Evolutionary conservation across 2,888 invertebrate species (phyloP).

Genomic region (Alloscopus bannaensis): DNA sequence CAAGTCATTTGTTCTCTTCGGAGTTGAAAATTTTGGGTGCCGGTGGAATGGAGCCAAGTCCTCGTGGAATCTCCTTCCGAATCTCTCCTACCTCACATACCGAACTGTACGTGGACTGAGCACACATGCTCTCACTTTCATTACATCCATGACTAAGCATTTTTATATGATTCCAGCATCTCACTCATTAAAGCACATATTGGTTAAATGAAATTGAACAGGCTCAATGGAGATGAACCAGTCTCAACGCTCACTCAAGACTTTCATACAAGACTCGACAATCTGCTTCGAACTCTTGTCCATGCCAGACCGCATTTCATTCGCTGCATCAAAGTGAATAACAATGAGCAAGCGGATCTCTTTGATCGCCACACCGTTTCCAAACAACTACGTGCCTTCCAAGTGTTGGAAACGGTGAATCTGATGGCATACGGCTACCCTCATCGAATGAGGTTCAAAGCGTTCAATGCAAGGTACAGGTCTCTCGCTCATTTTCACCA

Average conservation of each 20-base stretch:
- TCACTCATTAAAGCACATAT: too few species aligned
- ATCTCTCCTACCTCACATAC: slow-evolving; percentile 93
- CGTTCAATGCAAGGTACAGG: slow-evolving; percentile 90
- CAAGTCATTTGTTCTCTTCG: slow-evolving; percentile 94
- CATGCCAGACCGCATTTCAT: slow-evolving; percentile 97
- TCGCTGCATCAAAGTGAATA: slow-evolving; percentile 92
- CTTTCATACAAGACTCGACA: slow-evolving; percentile 95
- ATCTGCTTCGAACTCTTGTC: slow-evolving; percentile 91
- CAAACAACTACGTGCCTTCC: slow-evolving; percentile 90
- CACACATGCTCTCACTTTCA: too few species aligned
- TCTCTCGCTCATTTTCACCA: slow-evolving; percentile 87
- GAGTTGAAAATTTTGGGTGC: slow-evolving; percentile 90
- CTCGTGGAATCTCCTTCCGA: slow-evolving; percentile 87
- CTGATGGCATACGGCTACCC: slow-evolving; percentile 89
- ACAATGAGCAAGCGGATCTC: slow-evolving; percentile 85
- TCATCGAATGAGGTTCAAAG: slow-evolving; percentile 95
- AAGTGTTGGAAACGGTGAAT: slow-evolving; percentile 95
- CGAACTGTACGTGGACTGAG: slow-evolving; percentile 79
- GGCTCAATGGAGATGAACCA: slow-evolving; percentile 88
- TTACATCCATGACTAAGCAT: too few species aligned
- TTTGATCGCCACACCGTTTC: slow-evolving; percentile 91
- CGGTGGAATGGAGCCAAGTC: slow-evolving; percentile 81
- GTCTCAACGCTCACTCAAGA: slow-evolving; percentile 94
- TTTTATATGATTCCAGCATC: too few species aligned
- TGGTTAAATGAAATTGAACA: slow-evolving; percentile 71